Evolutionary conservation across 2,113 vertebrate genomes (phyloP).

Genomic region (Catagonus wagneri): DNA sequence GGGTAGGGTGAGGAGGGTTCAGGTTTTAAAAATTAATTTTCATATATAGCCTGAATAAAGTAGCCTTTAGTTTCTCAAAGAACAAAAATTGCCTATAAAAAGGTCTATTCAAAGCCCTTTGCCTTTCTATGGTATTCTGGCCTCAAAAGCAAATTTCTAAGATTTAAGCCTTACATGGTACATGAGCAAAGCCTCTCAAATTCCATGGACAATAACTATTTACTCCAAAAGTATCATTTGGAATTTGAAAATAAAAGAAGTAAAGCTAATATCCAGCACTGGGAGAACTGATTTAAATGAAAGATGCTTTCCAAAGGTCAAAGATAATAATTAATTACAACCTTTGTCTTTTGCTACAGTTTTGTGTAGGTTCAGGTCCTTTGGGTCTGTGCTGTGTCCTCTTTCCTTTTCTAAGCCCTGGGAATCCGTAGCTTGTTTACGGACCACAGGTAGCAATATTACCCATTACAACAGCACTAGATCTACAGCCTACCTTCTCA

Average conservation of each 20-base stretch:
- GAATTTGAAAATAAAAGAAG: constrained; percentile 51
- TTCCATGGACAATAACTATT: constrained; percentile 27
- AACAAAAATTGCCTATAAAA: constrained; percentile 13
- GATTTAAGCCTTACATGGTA: constrained; percentile 30
- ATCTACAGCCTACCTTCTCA: background rate
- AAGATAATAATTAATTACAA: constrained; percentile 4
- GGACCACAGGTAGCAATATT: background rate
- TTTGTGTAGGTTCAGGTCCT: background rate
- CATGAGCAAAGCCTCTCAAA: background rate
- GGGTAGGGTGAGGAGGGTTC: background rate
- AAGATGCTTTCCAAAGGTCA: constrained; percentile 11
- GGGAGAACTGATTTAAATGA: background rate
- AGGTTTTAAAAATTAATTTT: constrained; percentile 55
- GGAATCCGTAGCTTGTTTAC: background rate
- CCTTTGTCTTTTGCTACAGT: background rate
- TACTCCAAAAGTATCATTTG: constrained; percentile 49
- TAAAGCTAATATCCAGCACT: background rate
- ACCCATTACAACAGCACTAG: background rate
- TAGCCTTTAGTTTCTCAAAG: background rate
- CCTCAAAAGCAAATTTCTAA: constrained; percentile 38
- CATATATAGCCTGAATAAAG: background rate
- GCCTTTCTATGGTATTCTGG: constrained; percentile 42
- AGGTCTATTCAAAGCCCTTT: background rate
- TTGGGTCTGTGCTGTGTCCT: background rate
- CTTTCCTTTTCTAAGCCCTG: background rate